A percentile compares a stretch with the other conserved stretches of the same genome.
Conservation (phyloP, 2,888 invertebrate genomes). For the Lathronympha strigana region DNA sequence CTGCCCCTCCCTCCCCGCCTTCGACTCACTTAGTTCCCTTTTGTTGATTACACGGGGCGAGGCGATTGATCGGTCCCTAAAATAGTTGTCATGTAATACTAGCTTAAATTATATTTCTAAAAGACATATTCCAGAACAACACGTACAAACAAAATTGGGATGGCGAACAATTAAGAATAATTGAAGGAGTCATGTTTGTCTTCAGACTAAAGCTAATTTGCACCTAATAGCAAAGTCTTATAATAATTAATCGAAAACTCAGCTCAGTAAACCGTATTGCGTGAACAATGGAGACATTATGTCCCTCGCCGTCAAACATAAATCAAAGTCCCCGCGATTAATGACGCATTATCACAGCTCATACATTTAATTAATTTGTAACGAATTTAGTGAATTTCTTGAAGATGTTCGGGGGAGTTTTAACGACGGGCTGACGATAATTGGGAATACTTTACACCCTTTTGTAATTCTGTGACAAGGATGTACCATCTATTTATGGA, state of each 20-base stretch:
- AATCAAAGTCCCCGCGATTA: conserved; percentile 57
- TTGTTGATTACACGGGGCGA: no score
- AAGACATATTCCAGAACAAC: no score
- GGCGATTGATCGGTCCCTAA: no score
- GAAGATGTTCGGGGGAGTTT: conserved; percentile 14
- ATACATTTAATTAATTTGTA: conserved; percentile 38
- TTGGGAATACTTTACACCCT: neutral
- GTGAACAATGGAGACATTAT: conserved; percentile 42
- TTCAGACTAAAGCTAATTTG: neutral
- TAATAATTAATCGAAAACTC: conserved; percentile 26
- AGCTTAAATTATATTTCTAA: no score
- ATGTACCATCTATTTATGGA: neutral
- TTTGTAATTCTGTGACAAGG: neutral
- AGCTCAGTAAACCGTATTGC: conserved; percentile 11
- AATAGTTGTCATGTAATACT: no score
- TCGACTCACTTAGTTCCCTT: no score
- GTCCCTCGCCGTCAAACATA: conserved; percentile 50
- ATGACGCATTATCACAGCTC: conserved; percentile 54
- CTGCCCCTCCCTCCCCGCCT: no score
- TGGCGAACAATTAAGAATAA: no score
- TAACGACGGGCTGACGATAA: conserved; percentile 3
- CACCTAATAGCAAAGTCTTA: conserved; percentile 17
- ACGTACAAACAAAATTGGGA: no score
- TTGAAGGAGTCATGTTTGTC: neutral
- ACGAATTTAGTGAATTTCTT: conserved; percentile 22